Conservation (phyloP, 2,888 invertebrate species). For the Hirtodrosophila trivittata region DNA sequence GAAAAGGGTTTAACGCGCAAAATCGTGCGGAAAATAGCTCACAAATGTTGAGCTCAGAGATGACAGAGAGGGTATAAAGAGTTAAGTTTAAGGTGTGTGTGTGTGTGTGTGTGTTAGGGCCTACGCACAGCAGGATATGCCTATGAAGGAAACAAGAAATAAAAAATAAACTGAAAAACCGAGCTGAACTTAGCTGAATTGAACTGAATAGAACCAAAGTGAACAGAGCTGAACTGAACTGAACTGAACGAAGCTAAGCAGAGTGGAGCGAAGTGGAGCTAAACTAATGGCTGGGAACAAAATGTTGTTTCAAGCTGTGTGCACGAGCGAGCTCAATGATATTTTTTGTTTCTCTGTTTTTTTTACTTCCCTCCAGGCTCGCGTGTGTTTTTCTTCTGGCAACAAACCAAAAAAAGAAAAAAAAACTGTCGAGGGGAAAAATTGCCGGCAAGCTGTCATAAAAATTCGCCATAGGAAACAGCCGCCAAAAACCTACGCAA, state of each 20-base stretch:
- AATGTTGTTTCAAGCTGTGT: conserved; percentile 78
- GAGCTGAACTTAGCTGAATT: conserved; percentile 2
- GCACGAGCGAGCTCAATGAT: conserved; percentile 72
- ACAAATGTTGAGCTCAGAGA: conserved; percentile 27
- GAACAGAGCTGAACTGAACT: conserved; percentile 2
- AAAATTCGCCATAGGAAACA: conserved; percentile 69
- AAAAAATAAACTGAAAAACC: conserved; percentile 14
- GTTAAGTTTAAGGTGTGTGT: conserved; percentile 30
- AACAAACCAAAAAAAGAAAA: conserved; percentile 14
- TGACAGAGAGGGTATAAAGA: conserved; percentile 1
- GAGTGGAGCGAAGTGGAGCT: conserved; percentile 30
- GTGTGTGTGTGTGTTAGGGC: neutral
- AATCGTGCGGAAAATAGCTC: conserved; percentile 68
- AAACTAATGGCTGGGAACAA: conserved; percentile 72
- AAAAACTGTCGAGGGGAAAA: conserved; percentile 6
- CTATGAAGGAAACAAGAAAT: too few relatives aligned
- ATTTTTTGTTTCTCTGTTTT: conserved; percentile 48
- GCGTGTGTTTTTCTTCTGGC: conserved; percentile 16
- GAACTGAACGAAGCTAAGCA: conserved; percentile 13
- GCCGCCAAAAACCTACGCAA: conserved; percentile 68
- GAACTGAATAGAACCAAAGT: conserved; percentile 11
- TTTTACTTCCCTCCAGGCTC: conserved; percentile 16
- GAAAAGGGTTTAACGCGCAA: conserved; percentile 51
- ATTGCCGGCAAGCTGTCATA: conserved; percentile 62
- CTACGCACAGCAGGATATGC: neutral